Percentiles rank a stretch among this genome's conserved stretches.
These are phyloP conservation scores for Cataglyphis cursor DNA, from an alignment of 2,888 invertebrate genomes.

Conservation along the genomic window DNA sequence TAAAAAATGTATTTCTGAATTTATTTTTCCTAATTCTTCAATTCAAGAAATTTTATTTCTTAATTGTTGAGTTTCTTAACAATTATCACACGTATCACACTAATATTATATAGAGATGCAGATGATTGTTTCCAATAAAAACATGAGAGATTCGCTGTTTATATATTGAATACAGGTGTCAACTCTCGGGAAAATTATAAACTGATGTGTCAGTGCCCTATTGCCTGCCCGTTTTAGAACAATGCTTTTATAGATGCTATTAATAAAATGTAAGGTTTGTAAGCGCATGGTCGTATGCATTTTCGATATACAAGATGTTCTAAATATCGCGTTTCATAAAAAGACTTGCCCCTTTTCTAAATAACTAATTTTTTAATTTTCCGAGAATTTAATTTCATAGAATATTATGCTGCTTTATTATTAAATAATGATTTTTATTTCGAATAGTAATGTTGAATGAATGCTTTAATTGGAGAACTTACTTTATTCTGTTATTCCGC, in stretches of 20 bases:
- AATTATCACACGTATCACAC: not conserved
- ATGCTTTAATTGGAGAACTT: not conserved
- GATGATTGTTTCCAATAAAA: not conserved
- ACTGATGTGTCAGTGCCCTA: not conserved
- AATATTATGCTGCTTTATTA: not conserved
- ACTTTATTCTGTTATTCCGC: not conserved
- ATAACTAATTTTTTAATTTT: slow-evolving; percentile 2
- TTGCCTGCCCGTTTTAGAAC: not conserved
- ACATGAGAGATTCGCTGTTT: not conserved
- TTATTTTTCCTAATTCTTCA: not conserved
- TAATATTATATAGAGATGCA: not conserved
- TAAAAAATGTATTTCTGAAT: not conserved
- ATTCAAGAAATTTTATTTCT: not conserved
- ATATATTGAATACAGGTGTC: not conserved
- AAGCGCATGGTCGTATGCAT: not conserved
- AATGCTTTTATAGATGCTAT: not conserved
- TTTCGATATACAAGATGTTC: not conserved
- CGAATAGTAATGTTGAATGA: not conserved
- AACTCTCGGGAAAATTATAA: not conserved
- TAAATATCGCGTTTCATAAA: not conserved
- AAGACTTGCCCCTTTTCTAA: not conserved
- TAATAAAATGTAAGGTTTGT: slow-evolving; percentile 13
- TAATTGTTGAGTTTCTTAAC: not conserved
- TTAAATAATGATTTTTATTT: not conserved
- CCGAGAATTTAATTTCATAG: not conserved